Evolutionary conservation across 2,113 vertebrate genomes (phyloP).

Genomic region (Anarrhichthys ocellatus): DNA sequence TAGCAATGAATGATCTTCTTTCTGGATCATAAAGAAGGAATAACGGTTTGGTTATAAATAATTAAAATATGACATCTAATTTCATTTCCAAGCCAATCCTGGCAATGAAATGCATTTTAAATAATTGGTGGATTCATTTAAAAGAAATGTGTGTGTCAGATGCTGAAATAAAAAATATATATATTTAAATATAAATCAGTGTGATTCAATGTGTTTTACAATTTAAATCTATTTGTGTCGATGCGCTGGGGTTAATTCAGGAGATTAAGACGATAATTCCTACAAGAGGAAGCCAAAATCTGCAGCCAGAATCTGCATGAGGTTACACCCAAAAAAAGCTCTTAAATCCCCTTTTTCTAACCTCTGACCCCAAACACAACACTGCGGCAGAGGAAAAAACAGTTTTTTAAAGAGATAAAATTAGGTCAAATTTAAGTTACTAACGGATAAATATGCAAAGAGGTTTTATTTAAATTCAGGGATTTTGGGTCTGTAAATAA

Average conservation of each 20-base stretch:
- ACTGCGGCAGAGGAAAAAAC: background rate
- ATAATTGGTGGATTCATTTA: background rate
- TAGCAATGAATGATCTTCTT: too few species aligned
- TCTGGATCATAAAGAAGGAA: background rate
- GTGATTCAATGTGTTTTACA: background rate
- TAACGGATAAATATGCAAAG: background rate
- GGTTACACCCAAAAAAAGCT: slow-evolving; percentile 26
- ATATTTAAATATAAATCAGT: background rate
- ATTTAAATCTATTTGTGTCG: background rate
- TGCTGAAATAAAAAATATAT: background rate
- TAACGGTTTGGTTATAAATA: background rate
- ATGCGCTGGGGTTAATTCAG: slow-evolving; percentile 21
- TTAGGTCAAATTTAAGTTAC: background rate
- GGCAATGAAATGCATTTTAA: background rate
- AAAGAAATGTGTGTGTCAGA: background rate
- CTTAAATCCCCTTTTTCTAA: slow-evolving; percentile 23
- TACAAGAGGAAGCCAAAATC: slow-evolving; percentile 17
- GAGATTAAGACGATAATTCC: slow-evolving; percentile 19
- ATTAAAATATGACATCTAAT: slow-evolving; percentile 1
- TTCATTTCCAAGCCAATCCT: background rate
- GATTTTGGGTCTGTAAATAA: background rate
- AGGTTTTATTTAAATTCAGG: background rate
- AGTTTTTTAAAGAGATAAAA: background rate
- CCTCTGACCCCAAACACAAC: slow-evolving; percentile 56
- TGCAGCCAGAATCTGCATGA: slow-evolving; percentile 13